These are phyloP conservation scores for Dreissena polymorpha DNA, from an alignment of 1,140 invertebrate species.

Conservation along the genomic window DNA sequence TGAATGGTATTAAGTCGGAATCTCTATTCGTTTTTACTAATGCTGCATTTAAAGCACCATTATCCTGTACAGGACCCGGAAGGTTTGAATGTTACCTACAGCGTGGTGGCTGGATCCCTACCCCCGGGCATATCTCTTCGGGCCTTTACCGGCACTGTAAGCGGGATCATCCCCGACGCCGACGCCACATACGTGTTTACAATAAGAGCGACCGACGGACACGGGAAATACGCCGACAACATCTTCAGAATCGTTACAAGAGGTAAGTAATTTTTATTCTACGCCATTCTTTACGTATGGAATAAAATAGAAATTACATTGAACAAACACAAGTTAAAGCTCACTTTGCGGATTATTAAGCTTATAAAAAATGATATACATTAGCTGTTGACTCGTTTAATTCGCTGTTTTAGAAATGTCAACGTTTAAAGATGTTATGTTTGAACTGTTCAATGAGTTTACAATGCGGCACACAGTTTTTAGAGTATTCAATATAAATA, in stretches of 20 bases:
- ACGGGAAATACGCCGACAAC: constrained; percentile 60
- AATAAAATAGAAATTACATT: too few relatives aligned
- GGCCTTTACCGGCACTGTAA: constrained; percentile 37
- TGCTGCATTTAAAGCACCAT: background rate
- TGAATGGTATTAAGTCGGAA: too few relatives aligned
- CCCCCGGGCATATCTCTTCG: constrained; percentile 58
- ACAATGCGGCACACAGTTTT: too few relatives aligned
- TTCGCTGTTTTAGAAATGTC: too few relatives aligned
- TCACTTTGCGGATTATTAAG: background rate
- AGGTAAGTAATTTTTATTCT: too few relatives aligned
- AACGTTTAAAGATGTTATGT: too few relatives aligned
- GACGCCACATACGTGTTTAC: constrained; percentile 60
- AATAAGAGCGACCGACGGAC: constrained; percentile 56
- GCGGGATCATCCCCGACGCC: constrained; percentile 58
- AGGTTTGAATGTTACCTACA: constrained; percentile 50
- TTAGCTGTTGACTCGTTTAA: background rate
- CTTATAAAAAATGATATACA: background rate
- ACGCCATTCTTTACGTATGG: too few relatives aligned
- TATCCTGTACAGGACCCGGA: constrained; percentile 58
- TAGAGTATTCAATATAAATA: too few relatives aligned
- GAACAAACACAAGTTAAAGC: background rate
- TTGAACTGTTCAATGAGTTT: too few relatives aligned
- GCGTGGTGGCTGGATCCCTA: constrained; percentile 52
- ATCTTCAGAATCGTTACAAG: constrained; percentile 56
- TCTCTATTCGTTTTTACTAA: too few relatives aligned